Base-by-base conservation (phyloP, 2,888 invertebrate species). In the Cataglyphis albicans region DNA sequence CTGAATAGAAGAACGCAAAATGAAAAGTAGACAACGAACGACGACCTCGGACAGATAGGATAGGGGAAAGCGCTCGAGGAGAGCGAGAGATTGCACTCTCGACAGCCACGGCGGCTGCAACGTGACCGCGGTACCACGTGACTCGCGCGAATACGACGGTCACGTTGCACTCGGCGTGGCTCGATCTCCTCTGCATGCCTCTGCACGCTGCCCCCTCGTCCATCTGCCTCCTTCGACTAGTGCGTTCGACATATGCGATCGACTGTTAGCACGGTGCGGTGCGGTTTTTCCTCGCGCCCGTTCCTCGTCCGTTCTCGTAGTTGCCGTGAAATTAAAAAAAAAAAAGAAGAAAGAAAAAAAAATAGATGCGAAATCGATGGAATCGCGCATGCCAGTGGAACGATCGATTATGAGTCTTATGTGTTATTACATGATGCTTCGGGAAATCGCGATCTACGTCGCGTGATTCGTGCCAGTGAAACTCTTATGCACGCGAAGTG, bases 151-250 rank as follows among this genome's bases (percentile, higher is more conserved):
- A 86, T 87, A 89, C n/a, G 84, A 86, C 81, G 92, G 95, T 96
- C 96, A 96, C 96, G 96, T 96, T 96, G 96, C 96, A 95, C 93
- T 95, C 95, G 95, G 96, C 95, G 96, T 96, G 96, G 95, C 87
- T 84, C 85, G 25, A 10, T 29, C 81, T 52, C 83, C 91, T 87
- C 89, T 88, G 82, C 81, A 68, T 90, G 83, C 78, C 80, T 85
- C 85, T 87, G 86, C 89, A 81, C 87, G 83, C 87, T 87, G 74
- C 70, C 80, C 65, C 75, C 81, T 88, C 21, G 63, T 68, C 80
- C 35, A 73, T 80, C 78, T 75, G 41, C 38, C 18, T 35, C 12
- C 48, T 12, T 52, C 55, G 70, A 84, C 57, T 84, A 64, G 63
- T 75, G 81, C 61, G 81, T 78, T 84, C 86, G 86, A 29, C 89